Evolutionary conservation across 1,140 invertebrate genomes (phyloP).

Genomic region (Meloidogyne chitwoodi): DNA sequence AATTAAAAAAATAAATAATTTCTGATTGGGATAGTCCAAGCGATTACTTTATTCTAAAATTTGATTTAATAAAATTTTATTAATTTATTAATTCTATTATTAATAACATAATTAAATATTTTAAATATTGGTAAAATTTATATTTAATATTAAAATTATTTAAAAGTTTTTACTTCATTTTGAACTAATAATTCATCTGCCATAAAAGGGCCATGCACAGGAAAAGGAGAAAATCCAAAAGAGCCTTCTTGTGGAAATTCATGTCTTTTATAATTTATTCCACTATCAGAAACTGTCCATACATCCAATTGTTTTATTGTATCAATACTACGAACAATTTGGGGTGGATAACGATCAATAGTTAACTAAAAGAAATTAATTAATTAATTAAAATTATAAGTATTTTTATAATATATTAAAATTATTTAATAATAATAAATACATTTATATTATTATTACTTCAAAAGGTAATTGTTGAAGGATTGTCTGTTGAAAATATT

Average conservation of each 20-base stretch:
- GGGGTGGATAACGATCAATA: constrained; percentile 6
- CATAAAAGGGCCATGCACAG: constrained; percentile 11
- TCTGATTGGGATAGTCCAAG: no score
- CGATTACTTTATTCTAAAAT: no score
- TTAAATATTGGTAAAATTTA: no score
- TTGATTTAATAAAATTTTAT: no score
- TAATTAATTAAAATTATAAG: no score
- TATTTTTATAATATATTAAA: no score
- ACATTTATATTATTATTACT: neutral
- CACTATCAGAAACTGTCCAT: neutral
- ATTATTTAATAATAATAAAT: no score
- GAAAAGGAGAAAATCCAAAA: constrained; percentile 14
- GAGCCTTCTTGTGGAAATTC: neutral
- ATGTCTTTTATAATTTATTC: neutral
- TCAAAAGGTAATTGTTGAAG: neutral
- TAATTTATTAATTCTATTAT: no score
- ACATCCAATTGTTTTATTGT: neutral
- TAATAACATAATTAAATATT: no score
- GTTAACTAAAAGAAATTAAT: neutral
- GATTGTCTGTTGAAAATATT: neutral
- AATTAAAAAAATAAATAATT: no score
- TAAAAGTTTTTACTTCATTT: neutral
- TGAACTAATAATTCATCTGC: neutral
- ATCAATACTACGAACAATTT: constrained; percentile 10
- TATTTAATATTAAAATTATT: no score